Evolutionary conservation across 2,113 vertebrate species (phyloP), one percentile per base, ranked within the genome.

Genomic region (Charina bottae): DNA sequence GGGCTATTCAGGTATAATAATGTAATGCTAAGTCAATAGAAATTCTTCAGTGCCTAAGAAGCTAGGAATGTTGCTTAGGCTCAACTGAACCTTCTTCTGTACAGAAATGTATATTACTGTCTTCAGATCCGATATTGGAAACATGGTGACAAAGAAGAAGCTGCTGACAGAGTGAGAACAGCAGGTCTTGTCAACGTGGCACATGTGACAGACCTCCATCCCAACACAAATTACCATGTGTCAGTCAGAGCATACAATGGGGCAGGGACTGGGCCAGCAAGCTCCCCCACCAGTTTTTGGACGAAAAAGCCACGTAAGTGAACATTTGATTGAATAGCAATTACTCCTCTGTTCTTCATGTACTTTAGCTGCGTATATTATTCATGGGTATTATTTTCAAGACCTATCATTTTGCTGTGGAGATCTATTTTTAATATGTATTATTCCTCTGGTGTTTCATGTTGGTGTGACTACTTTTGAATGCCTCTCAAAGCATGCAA

Each of bases 91-190:
- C 33, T 78, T 28, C 4, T 7, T 0, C 0, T 0, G 9, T 19
- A 68, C 12, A 15, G 28, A 68, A 68, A 68, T 68, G 72, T 78
- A 78, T 78, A 8, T 28, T 91, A 54, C 5, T 21, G 83, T 24
- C 0, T 17, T 54, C 94, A 99, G 99, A 99, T 99, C 93, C 98
- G 98, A 5, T 99, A 99, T 97, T 99, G 99, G 99, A 98, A 98
- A 93, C 98, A 98, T 0, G 98, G 99, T 0, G 99, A 99, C 91
- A 98, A 99, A 42, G 99, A 99, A 92, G 99, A 98, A 0, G 99
- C 99, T 0, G 99, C 99, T 0, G 99, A 99, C 96, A 97, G 99
- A 4, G 98, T 99, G 89, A 97, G 99, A 90, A 99, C 99, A 0
- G 98, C 98, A 0, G 99, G 98, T 6, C 95, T 98, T 83, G 98